Evolutionary conservation across 2,888 invertebrate genomes (phyloP), one percentile per base, ranked within the genome.

Genomic region (Lepidocyrtinus sp.): DNA sequence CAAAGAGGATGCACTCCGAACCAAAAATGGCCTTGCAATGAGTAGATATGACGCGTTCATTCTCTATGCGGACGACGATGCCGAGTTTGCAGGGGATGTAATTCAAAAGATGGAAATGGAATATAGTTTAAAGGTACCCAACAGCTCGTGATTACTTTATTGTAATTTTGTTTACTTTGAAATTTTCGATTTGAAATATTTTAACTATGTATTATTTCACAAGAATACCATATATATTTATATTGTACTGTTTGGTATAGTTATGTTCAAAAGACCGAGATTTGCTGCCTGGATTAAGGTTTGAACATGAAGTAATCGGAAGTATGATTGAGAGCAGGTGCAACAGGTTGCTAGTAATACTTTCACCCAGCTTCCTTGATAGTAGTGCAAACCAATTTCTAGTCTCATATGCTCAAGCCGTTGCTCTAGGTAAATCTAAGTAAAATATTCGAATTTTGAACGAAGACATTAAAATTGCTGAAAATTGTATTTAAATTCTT

Each of bases 331-430:
- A 93, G 1, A 92, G 94, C 86, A 90, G 96, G 26, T 96, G 97
- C 88, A 92, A 92, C 83, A 91, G 94, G 87, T 91, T 96, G 85
- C 92, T 97, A 79, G 92, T 95, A 0, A 91, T 97, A 75, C 90
- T 95, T 84, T 95, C 96, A 0, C 92, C 93, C 0, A 92, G 92
- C 81, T 95, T 96, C 89, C 89, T 95, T 1, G 89, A 91, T 85
- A 95, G 95, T 88, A 89, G 92, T 0, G 93, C 92, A 19, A 95
- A 95, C 87, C 91, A 91, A 72, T 97, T 94, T 89, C 94, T 94
- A 87, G 91, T 94, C 15, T 93, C 93, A 83, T 95, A 93, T 88
- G 95, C 95, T 15, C 94, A 95, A 88, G 93, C 94, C 3, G 89
- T 94, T 61, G 93, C 94, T 86, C 94, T 96, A 86, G 94, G 95